phyloP scores from a whole-genome alignment of 2,797 vertebrate genomes.

The Limnodromus scolopaceus region DNA sequence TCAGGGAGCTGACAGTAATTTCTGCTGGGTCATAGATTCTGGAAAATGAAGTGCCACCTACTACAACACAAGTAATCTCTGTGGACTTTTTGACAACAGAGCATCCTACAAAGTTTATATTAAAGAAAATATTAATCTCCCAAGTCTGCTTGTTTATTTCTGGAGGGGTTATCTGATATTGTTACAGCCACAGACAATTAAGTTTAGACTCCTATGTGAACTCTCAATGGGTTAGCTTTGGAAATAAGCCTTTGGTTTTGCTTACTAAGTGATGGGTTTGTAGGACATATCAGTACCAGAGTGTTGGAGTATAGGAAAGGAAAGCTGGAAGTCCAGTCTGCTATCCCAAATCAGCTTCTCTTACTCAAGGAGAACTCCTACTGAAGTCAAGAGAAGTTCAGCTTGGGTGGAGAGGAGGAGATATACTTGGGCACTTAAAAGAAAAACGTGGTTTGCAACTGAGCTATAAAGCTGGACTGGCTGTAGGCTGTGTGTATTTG shows the following conservation, averaged over 20 bases:
- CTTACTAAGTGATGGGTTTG: neutral
- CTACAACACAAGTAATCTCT: constrained; percentile 58
- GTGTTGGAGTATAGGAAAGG: neutral
- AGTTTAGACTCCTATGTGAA: neutral
- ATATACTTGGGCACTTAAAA: neutral
- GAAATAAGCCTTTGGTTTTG: constrained; percentile 3
- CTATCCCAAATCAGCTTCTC: neutral
- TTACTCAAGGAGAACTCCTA: neutral
- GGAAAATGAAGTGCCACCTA: constrained; percentile 78
- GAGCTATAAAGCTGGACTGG: neutral
- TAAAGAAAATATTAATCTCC: constrained; percentile 59
- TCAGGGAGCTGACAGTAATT: constrained; percentile 82
- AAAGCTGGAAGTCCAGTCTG: neutral
- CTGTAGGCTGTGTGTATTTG: neutral
- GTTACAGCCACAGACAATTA: constrained; percentile 47
- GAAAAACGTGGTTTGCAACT: neutral
- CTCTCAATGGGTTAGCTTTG: neutral
- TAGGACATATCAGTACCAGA: neutral
- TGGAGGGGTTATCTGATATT: constrained; percentile 26
- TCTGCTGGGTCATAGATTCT: constrained; percentile 82
- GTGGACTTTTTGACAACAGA: constrained; percentile 62
- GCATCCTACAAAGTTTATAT: constrained; percentile 67
- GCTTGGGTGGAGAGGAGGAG: neutral
- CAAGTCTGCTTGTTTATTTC: constrained; percentile 57
- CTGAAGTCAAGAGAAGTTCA: neutral